These are phyloP conservation scores for Canis aureus DNA, from an alignment of 2,113 vertebrate genomes.

Conservation along the genomic window DNA sequence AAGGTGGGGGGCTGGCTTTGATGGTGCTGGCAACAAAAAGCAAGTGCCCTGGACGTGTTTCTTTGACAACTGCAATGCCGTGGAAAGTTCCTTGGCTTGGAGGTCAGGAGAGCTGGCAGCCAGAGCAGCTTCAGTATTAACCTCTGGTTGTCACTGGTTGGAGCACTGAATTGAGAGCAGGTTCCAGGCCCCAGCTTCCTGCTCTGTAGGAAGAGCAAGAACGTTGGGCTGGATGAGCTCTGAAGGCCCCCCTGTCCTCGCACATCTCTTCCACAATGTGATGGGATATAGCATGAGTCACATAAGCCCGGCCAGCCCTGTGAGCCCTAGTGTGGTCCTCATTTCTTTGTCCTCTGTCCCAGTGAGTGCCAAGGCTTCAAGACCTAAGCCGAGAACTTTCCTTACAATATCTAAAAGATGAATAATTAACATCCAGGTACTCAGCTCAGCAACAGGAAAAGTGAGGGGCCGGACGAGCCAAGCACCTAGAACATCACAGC, in stretches of 20 bases:
- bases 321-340: background rate
- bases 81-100: background rate
- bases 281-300: rapidly evolving
- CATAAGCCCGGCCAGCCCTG: background rate
- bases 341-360: background rate
- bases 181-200: background rate
- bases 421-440: background rate
- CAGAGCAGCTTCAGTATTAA: too few relatives aligned
- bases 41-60: background rate
- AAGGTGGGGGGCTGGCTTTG: background rate
- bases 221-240: too few relatives aligned
- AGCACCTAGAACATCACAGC: background rate
- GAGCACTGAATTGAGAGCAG: too few relatives aligned
- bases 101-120: too few relatives aligned
- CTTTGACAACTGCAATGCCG: rapidly evolving
- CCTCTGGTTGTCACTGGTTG: background rate
- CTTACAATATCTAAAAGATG: background rate
- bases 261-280: background rate
- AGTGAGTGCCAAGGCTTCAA: background rate
- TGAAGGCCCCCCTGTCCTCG: background rate
- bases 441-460: background rate
- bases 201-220: background rate
- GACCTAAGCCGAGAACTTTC: background rate
- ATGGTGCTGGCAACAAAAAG: background rate
- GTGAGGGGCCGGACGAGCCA: background rate